Conservation (phyloP, 2,888 invertebrate genomes). For the Cacoxenus indagator region DNA sequence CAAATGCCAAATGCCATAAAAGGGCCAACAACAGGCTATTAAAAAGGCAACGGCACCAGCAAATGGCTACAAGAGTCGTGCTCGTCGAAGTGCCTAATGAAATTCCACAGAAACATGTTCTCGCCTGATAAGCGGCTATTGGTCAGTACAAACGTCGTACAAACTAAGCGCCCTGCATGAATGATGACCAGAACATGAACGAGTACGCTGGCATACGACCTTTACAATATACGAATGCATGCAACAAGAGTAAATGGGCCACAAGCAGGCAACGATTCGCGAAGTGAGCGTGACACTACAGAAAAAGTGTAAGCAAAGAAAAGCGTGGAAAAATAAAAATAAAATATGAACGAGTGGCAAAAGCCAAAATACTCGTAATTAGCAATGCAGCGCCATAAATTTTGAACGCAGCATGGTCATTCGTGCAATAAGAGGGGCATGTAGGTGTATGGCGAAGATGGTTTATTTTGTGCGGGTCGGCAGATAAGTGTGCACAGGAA, state of each 20-base stretch:
- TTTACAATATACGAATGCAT: conserved; percentile 8
- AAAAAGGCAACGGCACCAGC: conserved; percentile 25
- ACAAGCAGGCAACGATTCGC: conserved; percentile 25
- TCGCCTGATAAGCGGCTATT: conserved; percentile 65
- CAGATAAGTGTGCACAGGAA: not conserved
- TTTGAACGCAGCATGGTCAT: conserved; percentile 12
- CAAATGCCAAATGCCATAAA: conserved; percentile 37
- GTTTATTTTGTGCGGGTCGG: not conserved
- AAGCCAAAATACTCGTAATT: conserved; percentile 50
- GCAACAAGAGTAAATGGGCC: conserved; percentile 25
- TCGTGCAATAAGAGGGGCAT: not conserved
- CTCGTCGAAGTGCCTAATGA: conserved; percentile 41
- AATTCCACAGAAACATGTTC: conserved; percentile 64
- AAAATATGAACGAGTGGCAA: conserved; percentile 47
- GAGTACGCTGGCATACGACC: conserved; percentile 21
- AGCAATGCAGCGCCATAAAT: conserved; percentile 52
- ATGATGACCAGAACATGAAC: not conserved
- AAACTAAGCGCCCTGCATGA: not conserved
- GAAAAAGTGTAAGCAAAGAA: conserved; percentile 44
- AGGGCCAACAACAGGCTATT: conserved; percentile 52
- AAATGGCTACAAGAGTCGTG: conserved; percentile 5
- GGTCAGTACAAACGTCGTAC: conserved; percentile 45
- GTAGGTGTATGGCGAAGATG: not conserved
- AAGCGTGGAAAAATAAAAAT: conserved; percentile 23
- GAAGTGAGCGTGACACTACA: conserved; percentile 14